Evolutionary conservation across 2,888 invertebrate genomes (phyloP).

Genomic region (Kuschelorhynchus macadamiae): DNA sequence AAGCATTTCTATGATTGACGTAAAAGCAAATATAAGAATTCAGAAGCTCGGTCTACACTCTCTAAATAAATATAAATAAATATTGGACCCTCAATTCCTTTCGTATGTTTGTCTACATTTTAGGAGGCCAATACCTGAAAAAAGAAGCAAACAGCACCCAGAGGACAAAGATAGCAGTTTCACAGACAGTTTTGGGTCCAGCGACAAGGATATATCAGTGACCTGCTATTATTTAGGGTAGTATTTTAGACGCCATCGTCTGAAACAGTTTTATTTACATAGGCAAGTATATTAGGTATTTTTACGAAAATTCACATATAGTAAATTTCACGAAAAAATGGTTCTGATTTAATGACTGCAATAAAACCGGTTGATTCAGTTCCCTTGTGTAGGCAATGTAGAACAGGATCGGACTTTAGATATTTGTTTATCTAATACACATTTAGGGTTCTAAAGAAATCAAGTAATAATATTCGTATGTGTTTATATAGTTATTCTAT

Average conservation of each 20-base stretch:
- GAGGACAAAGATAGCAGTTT: slow-evolving; percentile 27
- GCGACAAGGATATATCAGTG: slow-evolving; percentile 1
- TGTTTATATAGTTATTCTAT: too few species aligned
- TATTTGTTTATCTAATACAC: too few species aligned
- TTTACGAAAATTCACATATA: background rate
- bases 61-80: slow-evolving; percentile 28
- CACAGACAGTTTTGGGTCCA: slow-evolving; percentile 6
- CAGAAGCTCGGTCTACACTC: slow-evolving; percentile 23
- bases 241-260: background rate
- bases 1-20: background rate
- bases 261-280: background rate
- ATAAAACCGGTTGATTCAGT: too few species aligned
- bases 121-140: slow-evolving; percentile 11
- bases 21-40: slow-evolving; percentile 21
- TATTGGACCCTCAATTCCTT: slow-evolving; percentile 13
- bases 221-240: slow-evolving; percentile 1
- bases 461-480: too few species aligned
- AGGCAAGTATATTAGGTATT: background rate
- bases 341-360: too few species aligned
- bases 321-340: too few species aligned
- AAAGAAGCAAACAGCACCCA: slow-evolving; percentile 27
- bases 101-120: slow-evolving; percentile 26
- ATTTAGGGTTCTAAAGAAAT: too few species aligned
- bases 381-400: too few species aligned
- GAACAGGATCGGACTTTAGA: too few species aligned